phyloP scores from a whole-genome alignment of 2,888 invertebrate species.

The Caenorhabditis plicata region DNA sequence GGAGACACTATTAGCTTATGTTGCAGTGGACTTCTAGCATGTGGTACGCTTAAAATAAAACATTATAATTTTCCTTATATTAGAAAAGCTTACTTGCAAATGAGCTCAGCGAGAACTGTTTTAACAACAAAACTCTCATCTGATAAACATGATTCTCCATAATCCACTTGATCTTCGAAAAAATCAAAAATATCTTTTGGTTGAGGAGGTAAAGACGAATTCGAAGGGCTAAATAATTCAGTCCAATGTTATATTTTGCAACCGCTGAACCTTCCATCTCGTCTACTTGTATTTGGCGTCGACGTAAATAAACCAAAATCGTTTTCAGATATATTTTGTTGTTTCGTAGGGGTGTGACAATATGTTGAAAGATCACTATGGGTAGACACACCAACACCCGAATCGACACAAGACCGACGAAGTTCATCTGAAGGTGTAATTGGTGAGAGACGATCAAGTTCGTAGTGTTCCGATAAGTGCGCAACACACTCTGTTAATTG shows the following conservation, averaged over 20 bases:
- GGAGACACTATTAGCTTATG: slow-evolving; percentile 56
- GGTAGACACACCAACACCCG: slow-evolving; percentile 57
- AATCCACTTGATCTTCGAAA: slow-evolving; percentile 39
- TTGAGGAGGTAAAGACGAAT: slow-evolving; percentile 17
- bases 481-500: slow-evolving; percentile 13
- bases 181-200: slow-evolving; percentile 33
- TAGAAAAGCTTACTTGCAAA: slow-evolving; percentile 49
- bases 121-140: slow-evolving; percentile 60
- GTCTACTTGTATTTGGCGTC: slow-evolving; percentile 15
- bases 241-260: too few species aligned
- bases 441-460: slow-evolving; percentile 22
- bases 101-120: slow-evolving; percentile 58
- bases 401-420: slow-evolving; percentile 51
- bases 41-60: slow-evolving; percentile 16
- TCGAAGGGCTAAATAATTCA: too few species aligned
- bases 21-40: slow-evolving; percentile 38
- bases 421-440: slow-evolving; percentile 15
- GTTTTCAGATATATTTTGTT: slow-evolving; percentile 13
- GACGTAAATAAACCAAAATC: slow-evolving; percentile 19
- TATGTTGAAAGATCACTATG: slow-evolving; percentile 54
- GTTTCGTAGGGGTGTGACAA: slow-evolving; percentile 29
- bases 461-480: slow-evolving; percentile 25
- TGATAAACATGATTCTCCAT: slow-evolving; percentile 23
- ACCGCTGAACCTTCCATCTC: too few species aligned
- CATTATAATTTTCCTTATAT: not conserved